Evolutionary conservation across 2,113 vertebrate species (phyloP).

Genomic region (Phainopepla nitens): DNA sequence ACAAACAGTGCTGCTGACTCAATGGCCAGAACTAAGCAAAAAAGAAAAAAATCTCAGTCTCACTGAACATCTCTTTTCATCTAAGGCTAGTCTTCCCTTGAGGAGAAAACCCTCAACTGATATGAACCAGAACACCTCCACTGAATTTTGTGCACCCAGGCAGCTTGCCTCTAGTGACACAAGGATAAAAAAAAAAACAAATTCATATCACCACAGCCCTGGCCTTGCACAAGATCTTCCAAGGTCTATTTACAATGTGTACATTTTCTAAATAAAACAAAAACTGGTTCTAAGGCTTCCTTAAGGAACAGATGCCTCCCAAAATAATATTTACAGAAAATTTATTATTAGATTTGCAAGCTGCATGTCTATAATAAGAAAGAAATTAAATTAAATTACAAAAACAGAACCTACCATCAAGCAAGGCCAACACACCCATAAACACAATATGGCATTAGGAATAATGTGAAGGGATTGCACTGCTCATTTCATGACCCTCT

Average conservation of each 20-base stretch:
- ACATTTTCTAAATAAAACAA: background rate
- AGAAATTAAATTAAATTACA: background rate
- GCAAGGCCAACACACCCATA: background rate
- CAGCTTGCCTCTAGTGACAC: background rate
- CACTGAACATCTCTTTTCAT: background rate
- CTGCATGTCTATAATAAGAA: background rate
- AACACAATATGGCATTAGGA: background rate
- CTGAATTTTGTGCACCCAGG: background rate
- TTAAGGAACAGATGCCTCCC: background rate
- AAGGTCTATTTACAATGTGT: background rate
- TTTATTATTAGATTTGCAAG: constrained; percentile 30
- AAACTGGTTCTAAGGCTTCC: background rate
- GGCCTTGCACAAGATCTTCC: background rate
- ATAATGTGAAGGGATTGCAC: background rate
- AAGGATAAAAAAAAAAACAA: background rate
- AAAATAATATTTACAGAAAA: background rate
- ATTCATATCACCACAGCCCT: background rate
- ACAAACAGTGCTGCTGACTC: background rate
- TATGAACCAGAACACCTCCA: background rate
- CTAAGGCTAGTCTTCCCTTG: background rate
- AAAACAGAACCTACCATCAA: background rate
- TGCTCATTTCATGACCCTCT: background rate
- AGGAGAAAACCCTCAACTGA: background rate
- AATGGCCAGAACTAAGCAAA: background rate
- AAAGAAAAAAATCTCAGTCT: background rate